These are phyloP conservation scores for Xestobium rufovillosum DNA, from an alignment of 2,888 invertebrate genomes.

Conservation along the genomic window DNA sequence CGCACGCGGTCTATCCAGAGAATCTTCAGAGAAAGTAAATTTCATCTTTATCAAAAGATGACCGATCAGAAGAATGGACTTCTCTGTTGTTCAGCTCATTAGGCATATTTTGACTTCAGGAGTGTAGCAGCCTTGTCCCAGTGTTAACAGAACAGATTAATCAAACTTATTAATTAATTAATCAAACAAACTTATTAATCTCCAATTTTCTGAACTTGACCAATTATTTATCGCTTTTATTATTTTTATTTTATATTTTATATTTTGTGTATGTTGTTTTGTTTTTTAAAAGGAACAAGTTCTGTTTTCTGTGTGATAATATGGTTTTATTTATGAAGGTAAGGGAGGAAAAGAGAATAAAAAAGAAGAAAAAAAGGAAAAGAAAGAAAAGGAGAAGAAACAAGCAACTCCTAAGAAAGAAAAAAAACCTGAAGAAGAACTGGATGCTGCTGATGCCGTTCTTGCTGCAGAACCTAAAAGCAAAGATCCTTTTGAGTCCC, in stretches of 20 bases:
- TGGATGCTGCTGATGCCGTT: slow-evolving; percentile 60
- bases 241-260: background rate
- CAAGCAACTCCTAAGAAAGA: slow-evolving; percentile 46
- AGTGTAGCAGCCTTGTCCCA: too few species aligned
- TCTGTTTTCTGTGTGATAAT: too few species aligned
- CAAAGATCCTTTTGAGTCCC: slow-evolving; percentile 83
- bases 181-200: too few species aligned
- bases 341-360: slow-evolving; percentile 41
- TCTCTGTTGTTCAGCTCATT: too few species aligned
- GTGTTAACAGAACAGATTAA: too few species aligned
- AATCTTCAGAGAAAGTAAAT: too few species aligned
- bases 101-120: too few species aligned
- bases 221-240: background rate
- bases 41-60: too few species aligned
- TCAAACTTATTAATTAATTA: too few species aligned
- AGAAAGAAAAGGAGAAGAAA: slow-evolving; percentile 44
- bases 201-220: background rate
- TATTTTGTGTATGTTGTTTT: slow-evolving; percentile 8
- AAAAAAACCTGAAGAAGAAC: slow-evolving; percentile 51
- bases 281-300: slow-evolving; percentile 14
- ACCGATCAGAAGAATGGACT: too few species aligned
- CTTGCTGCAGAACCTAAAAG: slow-evolving; percentile 71
- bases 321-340: too few species aligned
- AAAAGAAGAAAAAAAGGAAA: slow-evolving; percentile 40
- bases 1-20: too few species aligned